Evolutionary conservation across 2,888 invertebrate species (phyloP).

Genomic region (Thereva unica): DNA sequence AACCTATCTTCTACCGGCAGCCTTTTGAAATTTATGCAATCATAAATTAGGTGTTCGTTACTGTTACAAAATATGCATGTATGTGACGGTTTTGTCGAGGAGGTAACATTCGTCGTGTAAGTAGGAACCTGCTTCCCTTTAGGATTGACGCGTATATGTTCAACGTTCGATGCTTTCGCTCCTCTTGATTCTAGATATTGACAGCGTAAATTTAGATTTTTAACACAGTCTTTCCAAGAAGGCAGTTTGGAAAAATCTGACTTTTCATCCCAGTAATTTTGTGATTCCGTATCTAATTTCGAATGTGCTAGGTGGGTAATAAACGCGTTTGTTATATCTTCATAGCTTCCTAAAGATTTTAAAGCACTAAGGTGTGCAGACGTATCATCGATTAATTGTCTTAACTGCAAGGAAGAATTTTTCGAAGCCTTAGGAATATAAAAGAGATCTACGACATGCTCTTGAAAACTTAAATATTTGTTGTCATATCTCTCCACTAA

Average conservation of each 20-base stretch:
- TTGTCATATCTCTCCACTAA: conserved; percentile 8
- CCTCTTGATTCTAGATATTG: not conserved
- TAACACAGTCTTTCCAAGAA: not conserved
- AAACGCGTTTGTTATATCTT: not conserved
- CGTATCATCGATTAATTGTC: not conserved
- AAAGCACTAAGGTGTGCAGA: conserved; percentile 1
- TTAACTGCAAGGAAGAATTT: not conserved
- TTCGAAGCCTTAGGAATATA: not conserved
- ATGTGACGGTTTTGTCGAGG: not conserved
- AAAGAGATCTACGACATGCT: not conserved
- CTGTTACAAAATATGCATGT: not conserved
- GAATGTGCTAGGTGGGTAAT: not conserved
- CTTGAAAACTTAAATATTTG: conserved; percentile 12
- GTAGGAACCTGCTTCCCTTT: not conserved
- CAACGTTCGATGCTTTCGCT: not conserved
- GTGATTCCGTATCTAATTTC: not conserved
- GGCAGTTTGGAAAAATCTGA: not conserved
- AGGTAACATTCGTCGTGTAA: not conserved
- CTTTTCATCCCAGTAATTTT: conserved; percentile 11
- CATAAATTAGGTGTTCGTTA: not conserved
- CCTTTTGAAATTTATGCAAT: not conserved
- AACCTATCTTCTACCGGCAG: not conserved
- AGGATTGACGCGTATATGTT: not conserved
- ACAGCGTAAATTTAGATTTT: not conserved
- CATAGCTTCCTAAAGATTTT: not conserved